Conservation (phyloP, 2,113 vertebrate species). For the Trochalopteron elliotii region DNA sequence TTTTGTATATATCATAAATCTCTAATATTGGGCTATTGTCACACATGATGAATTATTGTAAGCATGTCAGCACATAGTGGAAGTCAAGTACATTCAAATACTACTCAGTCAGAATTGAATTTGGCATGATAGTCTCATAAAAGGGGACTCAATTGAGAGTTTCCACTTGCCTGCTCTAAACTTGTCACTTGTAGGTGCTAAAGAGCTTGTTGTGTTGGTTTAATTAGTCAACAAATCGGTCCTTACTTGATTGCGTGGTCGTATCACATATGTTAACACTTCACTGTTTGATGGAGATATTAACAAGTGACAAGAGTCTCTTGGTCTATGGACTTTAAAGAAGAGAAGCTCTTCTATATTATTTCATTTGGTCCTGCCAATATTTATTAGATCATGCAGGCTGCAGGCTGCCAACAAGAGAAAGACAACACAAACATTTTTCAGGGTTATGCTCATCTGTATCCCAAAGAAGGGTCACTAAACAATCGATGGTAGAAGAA, state of each 20-base stretch:
- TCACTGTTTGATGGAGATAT: constrained; percentile 89
- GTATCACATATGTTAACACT: constrained; percentile 94
- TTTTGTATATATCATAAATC: constrained; percentile 88
- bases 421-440: constrained; percentile 84
- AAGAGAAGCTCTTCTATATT: constrained; percentile 86
- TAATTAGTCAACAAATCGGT: constrained; percentile 97
- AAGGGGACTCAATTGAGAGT: constrained; percentile 93
- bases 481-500: constrained; percentile 82
- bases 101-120: constrained; percentile 98
- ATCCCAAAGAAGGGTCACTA: constrained; percentile 80
- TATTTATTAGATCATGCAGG: constrained; percentile 88
- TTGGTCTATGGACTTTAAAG: constrained; percentile 88
- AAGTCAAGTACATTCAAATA: constrained; percentile 98
- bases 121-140: constrained; percentile 95
- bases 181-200: constrained; percentile 91
- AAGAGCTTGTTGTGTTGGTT: constrained; percentile 89
- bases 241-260: constrained; percentile 86
- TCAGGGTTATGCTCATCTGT: constrained; percentile 82
- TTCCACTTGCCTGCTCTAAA: constrained; percentile 95
- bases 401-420: constrained; percentile 79
- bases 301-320: constrained; percentile 88
- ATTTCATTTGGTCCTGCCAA: constrained; percentile 88
- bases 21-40: constrained; percentile 90
- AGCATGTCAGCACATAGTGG: constrained; percentile 88
- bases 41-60: constrained; percentile 90